Base-by-base conservation (phyloP, 1,140 invertebrate genomes). In the Artemia franciscana region DNA sequence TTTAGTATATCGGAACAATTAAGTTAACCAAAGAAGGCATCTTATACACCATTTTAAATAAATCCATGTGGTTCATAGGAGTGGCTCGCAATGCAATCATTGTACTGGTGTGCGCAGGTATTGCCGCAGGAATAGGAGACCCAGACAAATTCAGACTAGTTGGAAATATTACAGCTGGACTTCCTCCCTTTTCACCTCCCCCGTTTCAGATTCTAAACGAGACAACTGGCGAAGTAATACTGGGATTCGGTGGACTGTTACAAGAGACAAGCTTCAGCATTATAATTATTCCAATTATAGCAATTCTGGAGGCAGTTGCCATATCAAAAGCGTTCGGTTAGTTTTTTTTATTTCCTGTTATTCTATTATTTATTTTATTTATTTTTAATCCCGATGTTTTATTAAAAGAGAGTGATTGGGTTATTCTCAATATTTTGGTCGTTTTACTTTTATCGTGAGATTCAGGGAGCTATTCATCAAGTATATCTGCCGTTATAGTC, bases 281-380 rank as follows among this genome's bases (percentile, higher is more conserved):
- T 64, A 74, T 86, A 61, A 80, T 88, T n/a, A 77, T 88, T 57
- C 84, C 86, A 9, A 69, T 89, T 25, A 72, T 89, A 24, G 83
- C 84, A 26, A 80, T 88, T n/a, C 72, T 88, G 25, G 86, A 89
- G 72, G 83, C 84, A 65, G 83, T 86, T 61, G 84, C 86, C 3
- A 78, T 88, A 28, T 84, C 84, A 5, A 88, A 88, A 78, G 84
- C 84, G 3, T 88, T 88, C 67, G 67, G 71, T 69, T 65, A 67
- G 60, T 67, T 21, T n/a, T 58, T 26, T 63, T 64, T n/a, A 23
- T 56, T 61, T 18, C 3, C 12, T 15, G 39, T 3, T 51, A n/a
- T n/a, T n/a, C n/a, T n/a, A n/a, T n/a, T n/a, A n/a, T n/a, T n/a
- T n/a, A n/a, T n/a, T n/a, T n/a, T n/a, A n/a, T n/a, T n/a, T n/a